These are phyloP conservation scores for Linepithema humile DNA, from an alignment of 1,140 invertebrate species.

Conservation along the genomic window DNA sequence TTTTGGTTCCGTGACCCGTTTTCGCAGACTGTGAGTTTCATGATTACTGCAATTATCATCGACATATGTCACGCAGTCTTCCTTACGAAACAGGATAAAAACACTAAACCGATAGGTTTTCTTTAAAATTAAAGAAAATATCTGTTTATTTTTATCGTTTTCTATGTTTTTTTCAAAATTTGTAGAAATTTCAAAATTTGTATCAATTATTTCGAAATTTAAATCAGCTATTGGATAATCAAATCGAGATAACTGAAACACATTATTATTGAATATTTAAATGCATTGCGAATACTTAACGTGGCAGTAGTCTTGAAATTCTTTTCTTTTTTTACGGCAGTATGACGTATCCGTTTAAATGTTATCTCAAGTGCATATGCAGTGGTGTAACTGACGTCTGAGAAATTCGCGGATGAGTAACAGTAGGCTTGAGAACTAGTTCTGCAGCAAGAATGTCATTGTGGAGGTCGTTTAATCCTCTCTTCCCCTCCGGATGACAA, in stretches of 20 bases:
- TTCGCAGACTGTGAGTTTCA: neutral
- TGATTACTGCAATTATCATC: neutral
- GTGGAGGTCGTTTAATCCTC: constrained; percentile 6
- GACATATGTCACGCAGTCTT: neutral
- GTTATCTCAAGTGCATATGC: neutral
- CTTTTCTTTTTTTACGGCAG: neutral
- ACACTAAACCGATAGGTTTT: neutral
- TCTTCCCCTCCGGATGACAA: constrained; percentile 8
- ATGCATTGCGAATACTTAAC: no score
- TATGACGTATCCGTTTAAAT: neutral
- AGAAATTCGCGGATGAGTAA: constrained; percentile 12
- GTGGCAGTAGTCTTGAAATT: neutral
- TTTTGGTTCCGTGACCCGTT: neutral
- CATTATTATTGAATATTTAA: no score
- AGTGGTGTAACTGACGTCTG: neutral
- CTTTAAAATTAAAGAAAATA: neutral
- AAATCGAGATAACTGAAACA: no score
- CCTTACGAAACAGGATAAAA: neutral
- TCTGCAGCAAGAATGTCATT: neutral
- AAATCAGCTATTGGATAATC: no score
- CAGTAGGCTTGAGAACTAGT: neutral
- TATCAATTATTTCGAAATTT: no score
- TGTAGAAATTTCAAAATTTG: no score
- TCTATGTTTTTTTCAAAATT: neutral
- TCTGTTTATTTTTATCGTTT: neutral